These are phyloP conservation scores for Nibea coibor DNA, from an alignment of 2,113 vertebrate species.

Conservation along the genomic window DNA sequence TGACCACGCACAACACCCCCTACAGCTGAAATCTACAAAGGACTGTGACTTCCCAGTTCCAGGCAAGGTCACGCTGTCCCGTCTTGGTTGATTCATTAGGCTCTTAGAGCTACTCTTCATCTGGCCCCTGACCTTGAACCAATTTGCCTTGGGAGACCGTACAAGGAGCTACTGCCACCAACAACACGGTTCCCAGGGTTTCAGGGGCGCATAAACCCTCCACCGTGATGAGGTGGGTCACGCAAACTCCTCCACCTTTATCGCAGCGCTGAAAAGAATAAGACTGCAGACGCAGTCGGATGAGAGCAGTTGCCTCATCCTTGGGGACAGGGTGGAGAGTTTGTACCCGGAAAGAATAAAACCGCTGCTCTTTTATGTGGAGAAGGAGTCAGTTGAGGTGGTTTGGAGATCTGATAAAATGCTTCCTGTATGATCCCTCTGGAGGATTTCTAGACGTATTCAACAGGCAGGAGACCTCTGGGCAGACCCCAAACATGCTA, in stretches of 20 bases:
- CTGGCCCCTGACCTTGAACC: conserved; percentile 26
- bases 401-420: conserved; percentile 49
- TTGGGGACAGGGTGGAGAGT: conserved; percentile 69
- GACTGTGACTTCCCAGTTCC: conserved; percentile 15
- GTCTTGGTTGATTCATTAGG: conserved; percentile 37
- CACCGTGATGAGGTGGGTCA: neutral
- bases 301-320: conserved; percentile 50
- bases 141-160: conserved; percentile 13
- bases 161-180: conserved; percentile 1
- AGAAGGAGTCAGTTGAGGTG: conserved; percentile 41
- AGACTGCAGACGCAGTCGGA: conserved; percentile 14
- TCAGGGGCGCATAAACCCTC: conserved; percentile 8
- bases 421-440: conserved; percentile 59
- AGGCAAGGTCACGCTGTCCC: conserved; percentile 38
- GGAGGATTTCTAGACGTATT: conserved; percentile 9
- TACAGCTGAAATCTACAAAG: conserved; percentile 14
- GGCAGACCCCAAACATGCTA: neutral
- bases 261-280: conserved; percentile 5
- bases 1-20: conserved; percentile 4
- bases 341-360: conserved; percentile 53
- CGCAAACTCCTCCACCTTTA: conserved; percentile 25
- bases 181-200: conserved; percentile 13
- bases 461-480: conserved; percentile 8
- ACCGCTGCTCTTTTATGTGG: conserved; percentile 9
- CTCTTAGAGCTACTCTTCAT: conserved; percentile 24